Conservation (phyloP, 1,140 invertebrate genomes). For the Rhopalosiphum maidis region DNA sequence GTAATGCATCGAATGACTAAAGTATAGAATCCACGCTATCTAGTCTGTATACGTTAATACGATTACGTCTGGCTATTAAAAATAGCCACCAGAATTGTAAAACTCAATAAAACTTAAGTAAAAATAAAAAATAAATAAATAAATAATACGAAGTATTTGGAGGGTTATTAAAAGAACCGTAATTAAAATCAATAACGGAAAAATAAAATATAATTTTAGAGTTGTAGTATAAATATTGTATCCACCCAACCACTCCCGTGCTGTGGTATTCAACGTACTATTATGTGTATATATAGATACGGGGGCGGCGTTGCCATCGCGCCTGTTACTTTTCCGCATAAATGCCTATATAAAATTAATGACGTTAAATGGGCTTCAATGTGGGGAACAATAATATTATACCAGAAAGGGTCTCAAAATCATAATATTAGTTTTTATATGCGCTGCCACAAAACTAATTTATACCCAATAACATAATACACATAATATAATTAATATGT, state of each 20-base stretch:
- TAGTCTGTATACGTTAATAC: neutral
- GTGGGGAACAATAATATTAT: neutral
- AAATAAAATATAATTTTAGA: neutral
- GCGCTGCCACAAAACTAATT: neutral
- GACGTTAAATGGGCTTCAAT: neutral
- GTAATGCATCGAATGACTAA: neutral
- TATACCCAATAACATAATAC: neutral
- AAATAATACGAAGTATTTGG: neutral
- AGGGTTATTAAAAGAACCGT: neutral
- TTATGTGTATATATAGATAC: neutral
- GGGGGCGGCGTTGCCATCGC: neutral
- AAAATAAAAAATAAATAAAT: neutral
- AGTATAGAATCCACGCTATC: neutral
- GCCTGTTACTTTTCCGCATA: neutral
- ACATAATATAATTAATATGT: neutral
- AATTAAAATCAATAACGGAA: neutral
- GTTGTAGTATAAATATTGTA: neutral
- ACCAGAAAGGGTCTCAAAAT: neutral
- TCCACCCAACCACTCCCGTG: neutral
- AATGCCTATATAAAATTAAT: neutral
- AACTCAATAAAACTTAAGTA: too few relatives aligned
- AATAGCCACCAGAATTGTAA: neutral
- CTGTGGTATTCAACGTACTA: neutral
- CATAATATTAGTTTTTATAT: neutral
- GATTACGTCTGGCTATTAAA: neutral